Conservation (phyloP, 2,797 vertebrate genomes). For the Catamblyrhynchus diadema region DNA sequence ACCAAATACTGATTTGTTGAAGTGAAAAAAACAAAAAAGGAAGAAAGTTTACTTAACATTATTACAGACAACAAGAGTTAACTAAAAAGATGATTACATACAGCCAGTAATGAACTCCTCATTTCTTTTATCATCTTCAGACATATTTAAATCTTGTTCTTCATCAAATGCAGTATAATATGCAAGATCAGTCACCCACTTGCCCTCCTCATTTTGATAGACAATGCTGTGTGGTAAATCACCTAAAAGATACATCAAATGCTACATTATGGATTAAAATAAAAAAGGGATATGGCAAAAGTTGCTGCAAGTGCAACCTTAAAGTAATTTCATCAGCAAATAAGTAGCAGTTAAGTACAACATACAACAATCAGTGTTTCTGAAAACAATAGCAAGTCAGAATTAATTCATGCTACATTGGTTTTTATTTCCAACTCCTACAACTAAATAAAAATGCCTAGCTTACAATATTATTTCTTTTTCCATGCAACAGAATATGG, state of each 20-base stretch:
- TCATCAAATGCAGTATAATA: constrained; percentile 92
- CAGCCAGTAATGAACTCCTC: constrained; percentile 87
- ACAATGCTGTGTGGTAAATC: constrained; percentile 79
- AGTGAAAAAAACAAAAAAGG: neutral
- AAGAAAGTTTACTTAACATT: neutral
- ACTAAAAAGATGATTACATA: constrained; percentile 70
- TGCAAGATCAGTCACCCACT: constrained; percentile 96
- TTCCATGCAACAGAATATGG: neutral
- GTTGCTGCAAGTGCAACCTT: neutral
- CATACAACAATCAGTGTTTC: neutral
- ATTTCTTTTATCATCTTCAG: constrained; percentile 47
- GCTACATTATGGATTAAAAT: neutral
- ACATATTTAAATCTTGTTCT: constrained; percentile 67
- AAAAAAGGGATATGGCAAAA: neutral
- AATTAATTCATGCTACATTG: neutral
- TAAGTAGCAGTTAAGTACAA: neutral
- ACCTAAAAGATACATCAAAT: neutral
- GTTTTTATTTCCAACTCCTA: neutral
- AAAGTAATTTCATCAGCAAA: neutral
- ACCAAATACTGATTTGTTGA: neutral
- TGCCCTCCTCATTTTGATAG: constrained; percentile 95
- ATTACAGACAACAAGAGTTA: neutral
- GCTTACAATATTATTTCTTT: neutral
- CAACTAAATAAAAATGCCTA: neutral
- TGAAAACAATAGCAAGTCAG: neutral